Conservation (phyloP, 1,140 invertebrate species). For the Drosophila guanche region DNA sequence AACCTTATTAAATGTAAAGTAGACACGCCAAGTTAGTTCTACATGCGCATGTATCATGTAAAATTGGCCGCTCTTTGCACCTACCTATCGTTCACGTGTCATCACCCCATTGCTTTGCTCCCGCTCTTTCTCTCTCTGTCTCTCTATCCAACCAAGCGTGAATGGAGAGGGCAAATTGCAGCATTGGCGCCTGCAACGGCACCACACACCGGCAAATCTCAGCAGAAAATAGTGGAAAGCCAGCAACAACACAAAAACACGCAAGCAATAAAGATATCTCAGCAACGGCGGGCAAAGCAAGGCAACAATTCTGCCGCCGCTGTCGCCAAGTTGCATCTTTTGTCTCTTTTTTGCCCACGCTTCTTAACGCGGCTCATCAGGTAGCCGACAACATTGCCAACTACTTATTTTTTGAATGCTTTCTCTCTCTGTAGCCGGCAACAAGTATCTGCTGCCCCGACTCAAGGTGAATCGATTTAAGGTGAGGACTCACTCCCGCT, state of each 20-base stretch:
- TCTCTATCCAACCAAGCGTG: constrained; percentile 34
- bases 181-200: constrained; percentile 24
- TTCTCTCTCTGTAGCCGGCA: not conserved
- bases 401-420: not conserved
- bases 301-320: constrained; percentile 13
- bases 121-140: constrained; percentile 10
- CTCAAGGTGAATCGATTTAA: too few relatives aligned
- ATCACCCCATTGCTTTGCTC: constrained; percentile 7
- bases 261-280: constrained; percentile 45
- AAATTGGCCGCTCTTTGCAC: constrained; percentile 21
- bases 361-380: not conserved
- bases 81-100: constrained; percentile 20
- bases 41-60: constrained; percentile 31
- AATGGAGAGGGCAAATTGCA: constrained; percentile 34
- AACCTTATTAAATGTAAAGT: too few relatives aligned
- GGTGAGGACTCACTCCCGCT: too few relatives aligned
- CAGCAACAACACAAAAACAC: constrained; percentile 42
- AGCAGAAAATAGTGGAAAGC: constrained; percentile 32
- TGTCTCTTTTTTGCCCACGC: constrained; percentile 12
- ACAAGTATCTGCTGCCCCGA: not conserved
- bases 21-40: too few relatives aligned
- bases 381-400: not conserved
- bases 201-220: constrained; percentile 8
- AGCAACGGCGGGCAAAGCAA: constrained; percentile 20
- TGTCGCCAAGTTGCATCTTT: not conserved